A percentile compares a stretch with the other conserved stretches of the same genome.
These are phyloP conservation scores for Oreochromis spilurus DNA, from an alignment of 2,113 vertebrate species.

Conservation along the genomic window DNA sequence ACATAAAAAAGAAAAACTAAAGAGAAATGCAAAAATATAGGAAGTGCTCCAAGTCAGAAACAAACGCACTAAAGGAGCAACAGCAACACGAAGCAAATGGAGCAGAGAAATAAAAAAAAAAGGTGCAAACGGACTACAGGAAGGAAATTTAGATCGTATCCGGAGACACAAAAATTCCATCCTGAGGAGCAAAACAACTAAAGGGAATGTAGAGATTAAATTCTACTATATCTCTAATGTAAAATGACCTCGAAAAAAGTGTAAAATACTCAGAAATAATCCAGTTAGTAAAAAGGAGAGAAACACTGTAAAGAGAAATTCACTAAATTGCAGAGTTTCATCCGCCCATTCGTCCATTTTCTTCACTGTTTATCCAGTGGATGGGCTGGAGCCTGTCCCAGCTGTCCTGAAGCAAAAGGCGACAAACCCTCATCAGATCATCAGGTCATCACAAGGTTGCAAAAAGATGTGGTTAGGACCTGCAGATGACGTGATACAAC, in stretches of 20 bases:
- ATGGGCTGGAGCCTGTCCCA: fast-evolving
- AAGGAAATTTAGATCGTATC: fast-evolving
- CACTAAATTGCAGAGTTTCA: no score
- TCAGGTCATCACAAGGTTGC: neutral
- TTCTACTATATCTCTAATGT: fast-evolving
- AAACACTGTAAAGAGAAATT: neutral
- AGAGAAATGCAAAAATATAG: neutral
- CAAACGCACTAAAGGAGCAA: neutral
- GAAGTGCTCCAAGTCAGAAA: no score
- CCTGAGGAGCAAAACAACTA: neutral
- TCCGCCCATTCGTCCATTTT: neutral
- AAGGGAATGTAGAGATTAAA: fast-evolving
- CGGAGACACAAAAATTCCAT: neutral
- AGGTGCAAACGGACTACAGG: neutral
- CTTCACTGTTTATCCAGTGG: neutral
- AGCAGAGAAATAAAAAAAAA: neutral
- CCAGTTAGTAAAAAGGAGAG: neutral
- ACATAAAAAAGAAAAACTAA: neutral
- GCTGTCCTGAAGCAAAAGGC: neutral
- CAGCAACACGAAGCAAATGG: neutral
- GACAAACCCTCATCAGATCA: fast-evolving
- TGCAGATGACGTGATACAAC: neutral
- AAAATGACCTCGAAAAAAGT: fast-evolving
- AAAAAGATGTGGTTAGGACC: neutral
- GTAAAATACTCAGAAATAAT: neutral